Conservation (phyloP, 2,797 vertebrate genomes). For the Betta splendens region DNA sequence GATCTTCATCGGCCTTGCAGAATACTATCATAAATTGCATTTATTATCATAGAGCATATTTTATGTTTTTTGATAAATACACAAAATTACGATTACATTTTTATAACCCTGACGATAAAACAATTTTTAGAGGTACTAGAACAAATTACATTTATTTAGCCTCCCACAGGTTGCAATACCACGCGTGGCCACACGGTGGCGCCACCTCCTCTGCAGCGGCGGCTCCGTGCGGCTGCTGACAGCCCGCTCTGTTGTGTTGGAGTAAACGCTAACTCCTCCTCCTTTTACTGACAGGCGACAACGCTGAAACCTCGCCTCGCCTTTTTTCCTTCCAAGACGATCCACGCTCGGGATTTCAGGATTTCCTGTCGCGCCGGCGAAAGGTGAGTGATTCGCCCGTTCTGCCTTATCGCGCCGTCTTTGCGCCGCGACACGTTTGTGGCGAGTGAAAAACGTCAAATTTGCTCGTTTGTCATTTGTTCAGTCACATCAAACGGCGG, state of each 20-base stretch:
- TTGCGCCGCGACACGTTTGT: slow-evolving; percentile 3
- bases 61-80: too few relatives aligned
- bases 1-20: too few relatives aligned
- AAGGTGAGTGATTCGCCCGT: slow-evolving; percentile 59
- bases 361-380: slow-evolving; percentile 18
- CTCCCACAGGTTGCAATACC: slow-evolving; percentile 44
- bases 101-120: too few relatives aligned
- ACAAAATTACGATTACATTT: too few relatives aligned
- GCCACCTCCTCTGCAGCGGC: slow-evolving; percentile 45
- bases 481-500: too few relatives aligned
- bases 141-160: too few relatives aligned
- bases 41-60: too few relatives aligned
- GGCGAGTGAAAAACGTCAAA: slow-evolving; percentile 7
- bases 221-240: slow-evolving; percentile 30
- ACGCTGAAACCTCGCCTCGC: slow-evolving; percentile 63
- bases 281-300: slow-evolving; percentile 72
- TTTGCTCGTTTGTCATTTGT: neutral
- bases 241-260: slow-evolving; percentile 67
- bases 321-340: slow-evolving; percentile 51
- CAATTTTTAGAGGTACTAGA: too few relatives aligned
- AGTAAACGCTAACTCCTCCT: slow-evolving; percentile 77
- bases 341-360: slow-evolving; percentile 55
- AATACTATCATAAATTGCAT: too few relatives aligned
- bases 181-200: slow-evolving; percentile 63
- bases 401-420: neutral